Conservation (phyloP, 1,140 invertebrate genomes). For the Drosophila suzukii region DNA sequence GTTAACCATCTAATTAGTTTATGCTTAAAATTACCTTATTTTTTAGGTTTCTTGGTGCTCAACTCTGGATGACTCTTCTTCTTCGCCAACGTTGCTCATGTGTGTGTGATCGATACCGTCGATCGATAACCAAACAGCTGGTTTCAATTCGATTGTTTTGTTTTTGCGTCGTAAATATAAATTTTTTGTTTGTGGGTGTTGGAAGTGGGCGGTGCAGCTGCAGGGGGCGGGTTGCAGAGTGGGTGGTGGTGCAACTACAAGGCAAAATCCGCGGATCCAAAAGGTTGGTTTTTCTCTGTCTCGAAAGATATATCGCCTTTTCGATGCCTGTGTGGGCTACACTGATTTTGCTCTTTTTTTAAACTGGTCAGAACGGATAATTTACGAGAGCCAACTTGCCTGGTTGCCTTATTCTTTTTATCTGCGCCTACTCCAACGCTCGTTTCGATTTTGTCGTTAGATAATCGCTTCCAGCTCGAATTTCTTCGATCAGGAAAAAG, state of each 20-base stretch:
- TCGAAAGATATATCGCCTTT: constrained; percentile 10
- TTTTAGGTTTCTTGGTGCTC: constrained; percentile 10
- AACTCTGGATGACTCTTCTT: constrained; percentile 26
- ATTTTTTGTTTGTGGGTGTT: constrained; percentile 10
- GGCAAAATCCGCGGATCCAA: constrained; percentile 26
- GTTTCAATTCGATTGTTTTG: constrained; percentile 18
- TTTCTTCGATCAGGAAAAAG: not conserved
- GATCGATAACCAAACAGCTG: constrained; percentile 36
- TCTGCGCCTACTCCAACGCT: constrained; percentile 25
- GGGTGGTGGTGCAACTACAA: constrained; percentile 1
- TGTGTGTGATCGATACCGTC: constrained; percentile 42
- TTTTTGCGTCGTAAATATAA: constrained; percentile 66
- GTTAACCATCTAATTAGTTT: not conserved
- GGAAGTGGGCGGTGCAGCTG: not conserved
- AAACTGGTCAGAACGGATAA: constrained; percentile 27
- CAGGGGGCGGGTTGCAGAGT: not conserved
- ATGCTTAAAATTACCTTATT: constrained; percentile 20
- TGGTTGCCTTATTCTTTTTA: constrained; percentile 37
- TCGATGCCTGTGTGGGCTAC: constrained; percentile 31
- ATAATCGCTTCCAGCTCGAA: constrained; percentile 18
- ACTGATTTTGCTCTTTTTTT: constrained; percentile 42
- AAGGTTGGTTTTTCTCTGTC: constrained; percentile 12
- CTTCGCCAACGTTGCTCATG: constrained; percentile 32
- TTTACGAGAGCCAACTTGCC: constrained; percentile 42
- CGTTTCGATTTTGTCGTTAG: constrained; percentile 43